Percentiles rank a stretch among this genome's conserved stretches.
phyloP scores from a whole-genome alignment of 2,113 vertebrate genomes.

The Abramis brama region DNA sequence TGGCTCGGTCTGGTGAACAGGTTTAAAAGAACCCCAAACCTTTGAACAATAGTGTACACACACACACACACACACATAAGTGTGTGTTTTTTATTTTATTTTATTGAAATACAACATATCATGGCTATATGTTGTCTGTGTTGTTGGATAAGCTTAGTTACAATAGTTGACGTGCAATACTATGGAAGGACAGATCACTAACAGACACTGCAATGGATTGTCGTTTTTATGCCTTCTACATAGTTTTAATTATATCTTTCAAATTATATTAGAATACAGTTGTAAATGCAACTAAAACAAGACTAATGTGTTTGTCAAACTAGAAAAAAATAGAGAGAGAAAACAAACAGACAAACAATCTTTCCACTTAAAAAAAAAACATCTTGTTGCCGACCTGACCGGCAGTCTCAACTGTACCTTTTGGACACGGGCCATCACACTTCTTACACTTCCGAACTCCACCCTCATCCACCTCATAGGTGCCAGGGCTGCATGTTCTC shows the following conservation, averaged over 20 bases:
- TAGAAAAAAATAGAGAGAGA: neutral
- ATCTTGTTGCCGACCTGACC: neutral
- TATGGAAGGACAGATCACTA: neutral
- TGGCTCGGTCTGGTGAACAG: too few relatives aligned
- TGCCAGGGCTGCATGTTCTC: slow-evolving; percentile 76
- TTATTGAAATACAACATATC: too few relatives aligned
- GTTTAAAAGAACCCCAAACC: too few relatives aligned
- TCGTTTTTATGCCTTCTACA: neutral
- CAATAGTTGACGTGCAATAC: neutral
- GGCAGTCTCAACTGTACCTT: slow-evolving; percentile 79
- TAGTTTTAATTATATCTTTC: neutral
- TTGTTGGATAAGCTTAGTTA: neutral
- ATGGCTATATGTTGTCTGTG: neutral
- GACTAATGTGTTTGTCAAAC: neutral
- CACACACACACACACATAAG: too few relatives aligned
- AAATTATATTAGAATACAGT: neutral
- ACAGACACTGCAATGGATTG: neutral
- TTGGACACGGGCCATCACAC: slow-evolving; percentile 85
- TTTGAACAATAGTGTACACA: too few relatives aligned
- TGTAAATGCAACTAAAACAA: neutral
- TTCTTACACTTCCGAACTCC: slow-evolving; percentile 83
- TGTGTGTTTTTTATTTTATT: too few relatives aligned
- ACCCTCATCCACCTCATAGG: slow-evolving; percentile 87
- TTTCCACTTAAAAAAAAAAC: neutral
- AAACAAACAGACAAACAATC: neutral